Percentiles rank a stretch among this genome's conserved stretches.
Evolutionary conservation across 2,888 invertebrate species (phyloP).

Genomic region (Agonopterix arenella): DNA sequence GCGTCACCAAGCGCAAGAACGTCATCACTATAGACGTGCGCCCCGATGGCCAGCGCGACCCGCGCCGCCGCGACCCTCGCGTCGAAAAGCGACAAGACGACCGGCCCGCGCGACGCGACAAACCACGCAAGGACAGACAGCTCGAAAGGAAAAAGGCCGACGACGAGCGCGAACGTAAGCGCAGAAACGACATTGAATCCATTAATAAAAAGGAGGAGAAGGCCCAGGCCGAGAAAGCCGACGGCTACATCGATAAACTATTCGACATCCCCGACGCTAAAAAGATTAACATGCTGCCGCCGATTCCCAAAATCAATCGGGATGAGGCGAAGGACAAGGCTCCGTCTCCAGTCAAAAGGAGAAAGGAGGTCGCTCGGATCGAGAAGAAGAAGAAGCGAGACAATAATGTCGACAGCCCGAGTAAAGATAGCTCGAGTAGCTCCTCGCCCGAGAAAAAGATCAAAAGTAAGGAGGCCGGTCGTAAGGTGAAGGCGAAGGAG

Average conservation of each 20-base stretch:
- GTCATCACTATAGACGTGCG: conserved; percentile 67
- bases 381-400: conserved; percentile 27
- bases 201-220: background rate
- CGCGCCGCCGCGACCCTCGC: conserved; percentile 30
- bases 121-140: conserved; percentile 6
- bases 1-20: conserved; percentile 59
- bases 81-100: conserved; percentile 15
- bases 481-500: conserved; percentile 21
- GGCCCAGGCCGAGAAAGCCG: conserved; percentile 20
- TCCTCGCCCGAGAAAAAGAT: conserved; percentile 40
- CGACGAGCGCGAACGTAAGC: conserved; percentile 7
- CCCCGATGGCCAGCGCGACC: conserved; percentile 27
- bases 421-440: conserved; percentile 13
- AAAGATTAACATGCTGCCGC: conserved; percentile 56
- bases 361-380: conserved; percentile 23
- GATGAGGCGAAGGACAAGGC: conserved; percentile 22
- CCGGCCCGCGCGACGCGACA: conserved; percentile 1
- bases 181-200: background rate
- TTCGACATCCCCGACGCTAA: conserved; percentile 36
- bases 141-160: conserved; percentile 5
- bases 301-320: conserved; percentile 55
- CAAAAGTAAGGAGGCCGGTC: conserved; percentile 17
- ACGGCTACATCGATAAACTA: conserved; percentile 34
- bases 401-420: conserved; percentile 16
- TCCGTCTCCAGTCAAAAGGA: conserved; percentile 23